A percentile compares a stretch with the other conserved stretches of the same genome.
Evolutionary conservation across 1,140 invertebrate genomes (phyloP).

Genomic region (Camponotus floridanus): DNA sequence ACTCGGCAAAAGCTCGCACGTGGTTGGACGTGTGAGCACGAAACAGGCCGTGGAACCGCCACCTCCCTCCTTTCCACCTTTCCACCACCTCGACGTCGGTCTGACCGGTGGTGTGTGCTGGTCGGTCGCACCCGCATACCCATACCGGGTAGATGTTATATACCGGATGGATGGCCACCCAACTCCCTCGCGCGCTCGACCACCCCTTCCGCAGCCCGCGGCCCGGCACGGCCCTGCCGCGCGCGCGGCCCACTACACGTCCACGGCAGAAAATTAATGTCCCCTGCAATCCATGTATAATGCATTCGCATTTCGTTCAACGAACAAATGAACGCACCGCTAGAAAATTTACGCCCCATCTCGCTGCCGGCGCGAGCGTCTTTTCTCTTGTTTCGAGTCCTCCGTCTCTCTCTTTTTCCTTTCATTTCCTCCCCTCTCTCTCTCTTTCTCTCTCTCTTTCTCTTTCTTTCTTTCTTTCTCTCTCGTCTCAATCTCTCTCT

Average conservation of each 20-base stretch:
- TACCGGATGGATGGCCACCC: constrained; percentile 65
- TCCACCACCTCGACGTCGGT: constrained; percentile 53
- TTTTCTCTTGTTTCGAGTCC: constrained; percentile 46
- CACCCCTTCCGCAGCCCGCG: constrained; percentile 51
- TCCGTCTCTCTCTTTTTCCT: constrained; percentile 40
- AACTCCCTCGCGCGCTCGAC: constrained; percentile 56
- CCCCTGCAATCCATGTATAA: constrained; percentile 87
- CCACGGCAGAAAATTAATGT: constrained; percentile 86
- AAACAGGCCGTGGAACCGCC: constrained; percentile 62
- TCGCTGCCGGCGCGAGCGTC: constrained; percentile 63
- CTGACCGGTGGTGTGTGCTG: constrained; percentile 44
- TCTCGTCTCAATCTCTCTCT: constrained; percentile 10
- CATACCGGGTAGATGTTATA: constrained; percentile 55
- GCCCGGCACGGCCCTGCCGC: constrained; percentile 67
- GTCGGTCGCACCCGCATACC: constrained; percentile 33
- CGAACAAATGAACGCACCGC: constrained; percentile 84
- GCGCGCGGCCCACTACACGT: constrained; percentile 83
- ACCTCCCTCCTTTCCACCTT: constrained; percentile 50
- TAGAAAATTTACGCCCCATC: constrained; percentile 85
- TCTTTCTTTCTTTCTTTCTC: not conserved
- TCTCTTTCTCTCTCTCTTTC: not conserved
- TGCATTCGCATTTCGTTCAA: constrained; percentile 86
- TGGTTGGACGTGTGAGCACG: constrained; percentile 73
- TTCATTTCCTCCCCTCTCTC: constrained; percentile 50
- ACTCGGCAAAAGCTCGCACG: constrained; percentile 66